Conservation (phyloP, 2,113 vertebrate species). For the Turnix velox region DNA sequence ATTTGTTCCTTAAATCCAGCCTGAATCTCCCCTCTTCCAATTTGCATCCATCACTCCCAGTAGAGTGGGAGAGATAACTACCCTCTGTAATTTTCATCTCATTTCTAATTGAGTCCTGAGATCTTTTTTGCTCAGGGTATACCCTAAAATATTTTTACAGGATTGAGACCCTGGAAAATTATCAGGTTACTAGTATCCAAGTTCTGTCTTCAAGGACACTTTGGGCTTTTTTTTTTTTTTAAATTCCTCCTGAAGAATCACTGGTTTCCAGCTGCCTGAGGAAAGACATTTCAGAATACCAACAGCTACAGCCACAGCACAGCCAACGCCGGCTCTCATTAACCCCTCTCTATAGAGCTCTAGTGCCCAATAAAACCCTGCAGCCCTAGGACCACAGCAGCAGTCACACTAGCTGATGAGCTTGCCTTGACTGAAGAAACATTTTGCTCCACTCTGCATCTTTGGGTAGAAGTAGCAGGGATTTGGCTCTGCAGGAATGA, state of each 20-base stretch:
- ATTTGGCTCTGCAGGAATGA: background rate
- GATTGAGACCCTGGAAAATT: background rate
- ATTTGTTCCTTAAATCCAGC: too few species aligned
- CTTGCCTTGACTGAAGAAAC: background rate
- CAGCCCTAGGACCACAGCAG: background rate
- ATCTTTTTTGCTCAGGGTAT: background rate
- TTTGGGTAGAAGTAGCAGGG: background rate
- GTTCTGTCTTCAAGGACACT: background rate
- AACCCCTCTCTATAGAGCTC: background rate
- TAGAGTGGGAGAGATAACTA: too few species aligned
- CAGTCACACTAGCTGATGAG: background rate
- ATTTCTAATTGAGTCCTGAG: background rate
- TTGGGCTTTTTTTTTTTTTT: background rate
- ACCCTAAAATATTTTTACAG: background rate
- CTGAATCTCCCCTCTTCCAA: too few species aligned
- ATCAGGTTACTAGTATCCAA: background rate
- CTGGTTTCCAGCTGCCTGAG: background rate
- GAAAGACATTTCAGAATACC: background rate
- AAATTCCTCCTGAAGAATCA: background rate
- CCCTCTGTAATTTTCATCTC: background rate
- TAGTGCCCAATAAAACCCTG: background rate
- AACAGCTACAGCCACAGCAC: fast-evolving
- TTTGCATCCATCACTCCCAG: too few species aligned
- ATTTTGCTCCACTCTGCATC: background rate
- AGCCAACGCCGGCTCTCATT: background rate